These are phyloP conservation scores for Rhingia campestris DNA, from an alignment of 2,888 invertebrate genomes.

Conservation along the genomic window DNA sequence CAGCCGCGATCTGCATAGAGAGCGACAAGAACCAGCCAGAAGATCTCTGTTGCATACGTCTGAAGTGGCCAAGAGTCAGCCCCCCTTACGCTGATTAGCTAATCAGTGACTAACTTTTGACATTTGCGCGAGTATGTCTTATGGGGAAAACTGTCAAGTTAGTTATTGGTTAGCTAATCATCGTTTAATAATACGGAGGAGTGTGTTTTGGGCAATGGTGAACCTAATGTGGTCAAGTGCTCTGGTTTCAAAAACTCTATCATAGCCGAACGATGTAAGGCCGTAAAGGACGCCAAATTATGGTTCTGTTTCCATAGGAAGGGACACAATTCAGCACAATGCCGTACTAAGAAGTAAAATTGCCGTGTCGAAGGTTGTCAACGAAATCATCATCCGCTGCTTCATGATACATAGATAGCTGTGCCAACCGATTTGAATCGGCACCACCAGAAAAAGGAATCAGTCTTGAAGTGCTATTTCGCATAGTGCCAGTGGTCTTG, in stretches of 20 bases:
- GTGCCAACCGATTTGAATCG: background rate
- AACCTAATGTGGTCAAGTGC: background rate
- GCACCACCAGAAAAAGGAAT: background rate
- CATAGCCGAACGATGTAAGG: background rate
- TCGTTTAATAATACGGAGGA: no score
- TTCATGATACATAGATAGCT: background rate
- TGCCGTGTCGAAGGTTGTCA: background rate
- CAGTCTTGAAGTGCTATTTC: background rate
- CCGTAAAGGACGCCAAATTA: background rate
- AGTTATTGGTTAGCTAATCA: no score
- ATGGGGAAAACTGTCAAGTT: no score
- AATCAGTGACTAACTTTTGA: no score
- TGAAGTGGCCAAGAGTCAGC: background rate
- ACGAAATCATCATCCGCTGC: background rate
- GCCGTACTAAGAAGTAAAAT: background rate
- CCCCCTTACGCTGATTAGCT: no score
- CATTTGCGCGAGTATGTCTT: no score
- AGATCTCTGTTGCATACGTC: background rate
- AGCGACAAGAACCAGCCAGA: background rate
- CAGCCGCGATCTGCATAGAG: background rate
- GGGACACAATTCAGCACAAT: conserved; percentile 10
- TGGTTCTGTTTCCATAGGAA: conserved; percentile 42
- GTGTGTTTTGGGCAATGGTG: background rate
- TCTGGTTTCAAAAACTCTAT: background rate
- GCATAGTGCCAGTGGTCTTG: background rate